Evolutionary conservation across 2,113 vertebrate species (phyloP).

Genomic region (Budorcas taxicolor): DNA sequence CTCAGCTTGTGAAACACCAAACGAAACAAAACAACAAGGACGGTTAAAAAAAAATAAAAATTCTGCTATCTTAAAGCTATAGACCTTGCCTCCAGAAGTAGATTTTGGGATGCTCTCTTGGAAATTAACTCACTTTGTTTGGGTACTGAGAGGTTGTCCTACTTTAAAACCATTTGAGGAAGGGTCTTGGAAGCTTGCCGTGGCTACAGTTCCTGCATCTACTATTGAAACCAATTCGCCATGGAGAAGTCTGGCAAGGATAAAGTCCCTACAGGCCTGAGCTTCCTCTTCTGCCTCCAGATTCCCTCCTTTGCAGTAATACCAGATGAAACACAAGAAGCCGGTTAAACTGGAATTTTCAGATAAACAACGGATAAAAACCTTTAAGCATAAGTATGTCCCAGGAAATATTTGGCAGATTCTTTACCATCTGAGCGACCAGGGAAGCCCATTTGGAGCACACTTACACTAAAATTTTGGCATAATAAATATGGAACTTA

Average conservation of each 20-base stretch:
- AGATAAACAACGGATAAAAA: not conserved
- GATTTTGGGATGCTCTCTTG: not conserved
- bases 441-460: not conserved
- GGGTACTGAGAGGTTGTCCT: rapidly evolving
- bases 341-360: not conserved
- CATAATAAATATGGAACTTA: not conserved
- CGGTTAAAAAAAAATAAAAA: not conserved
- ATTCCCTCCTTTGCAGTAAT: too few species aligned
- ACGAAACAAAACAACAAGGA: rapidly evolving
- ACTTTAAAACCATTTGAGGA: too few species aligned
- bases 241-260: not conserved
- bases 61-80: not conserved
- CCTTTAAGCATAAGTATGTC: not conserved
- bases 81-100: too few species aligned
- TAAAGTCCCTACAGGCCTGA: not conserved
- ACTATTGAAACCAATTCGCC: rapidly evolving
- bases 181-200: not conserved
- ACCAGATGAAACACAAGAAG: not conserved
- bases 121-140: not conserved
- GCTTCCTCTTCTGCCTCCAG: not conserved
- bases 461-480: not conserved
- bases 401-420: not conserved
- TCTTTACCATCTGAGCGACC: not conserved
- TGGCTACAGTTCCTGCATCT: too few species aligned
- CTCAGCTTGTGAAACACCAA: not conserved